Base-by-base conservation (phyloP, 2,888 invertebrate species). In the Melipona bicolor region DNA sequence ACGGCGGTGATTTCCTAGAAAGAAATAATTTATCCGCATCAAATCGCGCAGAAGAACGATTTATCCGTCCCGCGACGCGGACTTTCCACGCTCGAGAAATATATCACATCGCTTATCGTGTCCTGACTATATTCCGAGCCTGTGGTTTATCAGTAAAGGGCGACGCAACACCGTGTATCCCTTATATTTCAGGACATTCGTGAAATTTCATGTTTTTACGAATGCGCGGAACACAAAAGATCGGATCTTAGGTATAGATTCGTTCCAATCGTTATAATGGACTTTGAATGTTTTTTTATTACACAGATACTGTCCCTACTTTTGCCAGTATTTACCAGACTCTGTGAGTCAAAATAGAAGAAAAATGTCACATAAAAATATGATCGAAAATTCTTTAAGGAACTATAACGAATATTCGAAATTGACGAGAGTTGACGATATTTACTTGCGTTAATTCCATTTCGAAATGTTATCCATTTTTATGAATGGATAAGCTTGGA, bases 11-110 rank as follows among this genome's bases (percentile, higher is more conserved):
- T 83, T 83, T 72, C 36, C 67, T 69, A 64, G 78, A 82, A 82
- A 83, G 82, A 77, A 83, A 82, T 83, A 82, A 83, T 77, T 83
- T 82, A 81, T 77, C 83, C 77, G 74, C 77, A 77, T 82, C 72
- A 77, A 83, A 83, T 83, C 83, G 83, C 68, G 77, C 68, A 68
- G 76, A 77, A 77, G 67, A 67, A 56, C 82, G 83, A 83, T 83
- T 77, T 82, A 83, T 83, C 68, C 69, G 50, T 76, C 62, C 69
- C 56, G 56, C 65, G 82, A 64, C 62, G 54, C 82, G 70, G 64
- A 64, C 65, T 82, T 71, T 77, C 62, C 71, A 13, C 52, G 75
- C 54, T 49, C 78, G 68, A 71, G 77, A 83, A 84, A 84, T 83
- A 84, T 84, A 73, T 73, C 79, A 74, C 75, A 52, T 56, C 59